Evolutionary conservation across 2,888 invertebrate genomes (phyloP), one percentile per base, ranked within the genome.

Genomic region (Drosophila macrospina): DNA sequence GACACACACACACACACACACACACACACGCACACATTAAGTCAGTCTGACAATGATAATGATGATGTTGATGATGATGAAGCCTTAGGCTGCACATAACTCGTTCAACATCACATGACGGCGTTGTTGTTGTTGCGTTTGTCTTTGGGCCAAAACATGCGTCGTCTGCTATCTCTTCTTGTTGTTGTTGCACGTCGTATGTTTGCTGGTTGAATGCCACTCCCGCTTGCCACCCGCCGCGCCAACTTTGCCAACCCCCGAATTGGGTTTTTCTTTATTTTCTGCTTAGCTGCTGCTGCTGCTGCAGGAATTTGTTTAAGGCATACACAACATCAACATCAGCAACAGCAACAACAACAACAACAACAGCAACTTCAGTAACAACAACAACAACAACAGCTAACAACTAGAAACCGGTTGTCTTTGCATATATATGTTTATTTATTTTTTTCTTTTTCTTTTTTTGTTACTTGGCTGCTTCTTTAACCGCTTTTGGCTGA

Each of bases 241-340:
- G 26, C 32, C 32, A 48, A 48, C 45, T 13, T 36, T 32, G 16
- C 39, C 11, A 37, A 32, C 34, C 59, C 69, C 47, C 68, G 16
- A 69, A 44, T 20, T 64, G 48, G 44, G 15, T 59, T 52, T 55
- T 50, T 28, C 32, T 28, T 39, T 41, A 39, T 56, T 63, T 41
- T 42, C 36, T 47, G 41, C 26, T 61, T 50, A 30, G 61, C 59
- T 52, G 75, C 42, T 61, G 61, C 59, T 52, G 75, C 42, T 61
- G 74, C 54, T 39, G 51, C 71, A 71, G 76, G 71, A 74, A 76
- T 74, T 65, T 75, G 69, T 76, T 70, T 48, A 63, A 71, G 59
- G 48, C 69, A 62, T 42, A 52, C 54, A 51, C 57, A 65, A 41
- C 55, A 51, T 6, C 42, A 48, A 8, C 68, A 67, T 5, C 41